Base-by-base conservation (phyloP, 2,888 invertebrate genomes). In the Coleophora deauratella region DNA sequence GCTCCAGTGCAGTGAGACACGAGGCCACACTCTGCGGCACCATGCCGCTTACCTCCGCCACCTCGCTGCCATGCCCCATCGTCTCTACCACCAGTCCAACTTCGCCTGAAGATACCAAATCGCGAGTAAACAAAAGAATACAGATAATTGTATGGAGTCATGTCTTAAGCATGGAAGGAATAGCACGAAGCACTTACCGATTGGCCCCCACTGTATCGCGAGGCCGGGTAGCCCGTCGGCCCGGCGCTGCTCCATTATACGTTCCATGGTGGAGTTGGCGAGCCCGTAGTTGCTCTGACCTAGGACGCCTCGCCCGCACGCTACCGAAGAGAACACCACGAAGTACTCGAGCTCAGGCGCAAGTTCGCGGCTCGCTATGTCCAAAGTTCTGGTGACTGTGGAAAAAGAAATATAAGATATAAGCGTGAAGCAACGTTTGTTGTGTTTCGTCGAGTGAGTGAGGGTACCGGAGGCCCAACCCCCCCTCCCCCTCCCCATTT, bases 121-220 rank as follows among this genome's bases (percentile, higher is more conserved):
- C n/a, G n/a, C n/a, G n/a, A n/a, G n/a, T n/a, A n/a, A n/a, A n/a
- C n/a, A n/a, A n/a, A n/a, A n/a, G n/a, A n/a, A n/a, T n/a, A n/a
- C n/a, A n/a, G n/a, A n/a, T n/a, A n/a, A n/a, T n/a, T n/a, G n/a
- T n/a, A n/a, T n/a, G n/a, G n/a, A n/a, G n/a, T n/a, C n/a, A n/a
- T n/a, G n/a, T n/a, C n/a, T n/a, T n/a, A n/a, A n/a, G n/a, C n/a
- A n/a, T n/a, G n/a, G n/a, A n/a, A n/a, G n/a, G n/a, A n/a, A n/a
- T n/a, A n/a, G n/a, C n/a, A n/a, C n/a, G n/a, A n/a, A n/a, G n/a
- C n/a, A n/a, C 32, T 49, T 28, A 63, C 72, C 99, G 62, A 99
- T 95, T 45, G 98, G 98, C 53, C 99, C 99, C 99, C 99, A 99
- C 79, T 99, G 99, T 59, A 99, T 95, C 33, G 98, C 97, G 38